Percentiles rank a stretch among this genome's conserved stretches.
These are phyloP conservation scores for Cancer borealis DNA, from an alignment of 2,888 invertebrate species.

Conservation along the genomic window DNA sequence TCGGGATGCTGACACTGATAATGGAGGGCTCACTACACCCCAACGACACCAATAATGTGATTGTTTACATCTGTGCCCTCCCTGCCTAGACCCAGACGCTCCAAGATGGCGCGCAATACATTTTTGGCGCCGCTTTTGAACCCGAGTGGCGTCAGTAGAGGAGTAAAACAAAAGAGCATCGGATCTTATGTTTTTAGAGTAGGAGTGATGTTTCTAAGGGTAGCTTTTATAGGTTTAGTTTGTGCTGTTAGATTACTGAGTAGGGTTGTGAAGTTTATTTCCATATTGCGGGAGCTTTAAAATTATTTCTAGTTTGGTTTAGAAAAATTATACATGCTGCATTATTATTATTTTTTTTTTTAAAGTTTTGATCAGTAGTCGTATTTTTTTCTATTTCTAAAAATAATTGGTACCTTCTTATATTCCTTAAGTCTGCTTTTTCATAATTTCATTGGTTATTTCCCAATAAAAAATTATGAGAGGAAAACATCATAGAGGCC, in stretches of 20 bases:
- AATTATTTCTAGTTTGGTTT: background rate
- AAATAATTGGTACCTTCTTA: too few species aligned
- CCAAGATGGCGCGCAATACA: slow-evolving; percentile 54
- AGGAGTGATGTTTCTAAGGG: background rate
- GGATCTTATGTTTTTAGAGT: background rate
- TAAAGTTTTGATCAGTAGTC: too few species aligned
- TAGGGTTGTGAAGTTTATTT: background rate
- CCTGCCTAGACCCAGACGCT: background rate
- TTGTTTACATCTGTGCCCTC: slow-evolving; percentile 54
- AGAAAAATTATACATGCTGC: too few species aligned
- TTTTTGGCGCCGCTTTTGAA: slow-evolving; percentile 61
- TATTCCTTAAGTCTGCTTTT: too few species aligned
- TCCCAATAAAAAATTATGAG: too few species aligned
- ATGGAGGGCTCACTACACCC: background rate
- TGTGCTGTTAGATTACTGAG: background rate
- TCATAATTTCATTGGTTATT: too few species aligned
- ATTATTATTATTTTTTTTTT: too few species aligned
- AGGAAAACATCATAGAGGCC: too few species aligned
- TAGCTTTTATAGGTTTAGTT: background rate
- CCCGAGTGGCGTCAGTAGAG: background rate
- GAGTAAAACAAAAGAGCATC: slow-evolving; percentile 42
- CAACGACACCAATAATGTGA: background rate
- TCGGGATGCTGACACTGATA: background rate
- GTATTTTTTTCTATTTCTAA: too few species aligned
- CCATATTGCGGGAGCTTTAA: background rate